These are phyloP conservation scores for Bombus superbus DNA, from an alignment of 1,140 invertebrate species.

Conservation along the genomic window DNA sequence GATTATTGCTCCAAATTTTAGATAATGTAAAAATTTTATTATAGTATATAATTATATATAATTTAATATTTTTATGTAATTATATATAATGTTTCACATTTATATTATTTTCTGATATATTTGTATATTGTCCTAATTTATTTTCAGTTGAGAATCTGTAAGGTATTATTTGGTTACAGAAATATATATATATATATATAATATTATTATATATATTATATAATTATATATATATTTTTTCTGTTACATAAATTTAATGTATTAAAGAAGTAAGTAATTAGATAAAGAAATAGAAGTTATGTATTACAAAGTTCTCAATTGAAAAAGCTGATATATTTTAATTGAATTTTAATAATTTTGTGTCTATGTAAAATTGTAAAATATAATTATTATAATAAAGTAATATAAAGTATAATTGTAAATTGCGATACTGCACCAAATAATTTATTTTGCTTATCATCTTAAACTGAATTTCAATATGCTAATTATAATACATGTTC, in stretches of 20 bases:
- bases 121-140: neutral
- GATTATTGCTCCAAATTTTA: conserved; percentile 6
- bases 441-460: conserved; percentile 36
- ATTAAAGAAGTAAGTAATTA: neutral
- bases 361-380: conserved; percentile 6
- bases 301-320: neutral
- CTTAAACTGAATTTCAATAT: conserved; percentile 30
- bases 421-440: conserved; percentile 28
- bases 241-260: neutral
- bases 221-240: no score
- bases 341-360: conserved; percentile 2
- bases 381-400: neutral
- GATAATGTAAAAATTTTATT: neutral
- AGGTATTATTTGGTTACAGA: neutral
- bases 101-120: neutral
- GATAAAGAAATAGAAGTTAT: neutral
- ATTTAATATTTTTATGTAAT: conserved; percentile 5
- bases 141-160: neutral
- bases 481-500: conserved; percentile 65
- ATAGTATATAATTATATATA: neutral
- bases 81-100: conserved; percentile 6
- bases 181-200: no score
- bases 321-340: neutral
- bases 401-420: neutral
- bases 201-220: no score